phyloP scores from a whole-genome alignment of 2,888 invertebrate species.

The Sinentomon sp. region DNA sequence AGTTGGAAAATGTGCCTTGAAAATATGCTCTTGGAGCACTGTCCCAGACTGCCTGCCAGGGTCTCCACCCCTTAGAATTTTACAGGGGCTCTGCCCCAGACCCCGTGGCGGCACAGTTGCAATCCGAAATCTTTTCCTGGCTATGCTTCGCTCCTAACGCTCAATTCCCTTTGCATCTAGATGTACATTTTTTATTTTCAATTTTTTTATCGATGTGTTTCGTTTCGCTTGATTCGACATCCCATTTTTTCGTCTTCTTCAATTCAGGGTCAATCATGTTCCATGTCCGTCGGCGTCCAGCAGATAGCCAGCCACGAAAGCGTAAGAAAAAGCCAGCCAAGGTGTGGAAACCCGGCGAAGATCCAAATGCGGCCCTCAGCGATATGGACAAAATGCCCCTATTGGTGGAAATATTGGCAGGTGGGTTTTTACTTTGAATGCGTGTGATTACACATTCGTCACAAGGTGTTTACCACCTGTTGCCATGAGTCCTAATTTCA shows the following conservation, averaged over 20 bases:
- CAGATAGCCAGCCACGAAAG: constrained; percentile 63
- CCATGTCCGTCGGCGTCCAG: constrained; percentile 74
- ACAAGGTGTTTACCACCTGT: no score
- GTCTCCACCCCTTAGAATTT: neutral
- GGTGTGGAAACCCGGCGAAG: constrained; percentile 25
- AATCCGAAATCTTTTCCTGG: neutral
- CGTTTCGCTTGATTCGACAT: neutral
- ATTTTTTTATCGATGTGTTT: neutral
- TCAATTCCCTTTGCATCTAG: no score
- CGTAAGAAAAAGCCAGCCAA: constrained; percentile 43
- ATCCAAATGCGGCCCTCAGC: constrained; percentile 27
- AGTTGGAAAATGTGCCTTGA: no score
- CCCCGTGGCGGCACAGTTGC: neutral
- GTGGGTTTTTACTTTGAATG: no score
- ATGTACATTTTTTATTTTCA: neutral
- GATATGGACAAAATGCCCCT: constrained; percentile 27
- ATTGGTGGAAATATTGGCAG: constrained; percentile 52
- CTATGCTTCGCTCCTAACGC: no score
- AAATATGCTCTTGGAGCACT: no score
- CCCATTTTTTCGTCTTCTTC: constrained; percentile 11
- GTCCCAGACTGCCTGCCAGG: no score
- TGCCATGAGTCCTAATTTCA: no score
- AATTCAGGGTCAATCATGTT: constrained; percentile 78
- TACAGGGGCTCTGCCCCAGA: neutral
- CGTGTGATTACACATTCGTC: no score